Evolutionary conservation across 2,888 invertebrate genomes (phyloP).

Genomic region (Tetanocera ferruginea): DNA sequence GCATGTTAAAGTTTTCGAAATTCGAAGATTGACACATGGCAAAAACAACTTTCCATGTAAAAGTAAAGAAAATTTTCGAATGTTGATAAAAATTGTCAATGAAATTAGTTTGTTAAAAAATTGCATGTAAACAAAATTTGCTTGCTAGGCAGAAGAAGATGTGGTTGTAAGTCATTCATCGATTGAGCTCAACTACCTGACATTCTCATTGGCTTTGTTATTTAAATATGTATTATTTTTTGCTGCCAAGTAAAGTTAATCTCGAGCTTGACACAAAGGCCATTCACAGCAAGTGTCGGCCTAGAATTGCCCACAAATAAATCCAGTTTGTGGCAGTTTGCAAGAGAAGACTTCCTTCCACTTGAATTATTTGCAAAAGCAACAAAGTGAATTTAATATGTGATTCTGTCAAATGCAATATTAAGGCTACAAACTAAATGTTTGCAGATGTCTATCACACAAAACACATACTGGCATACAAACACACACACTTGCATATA

Average conservation of each 20-base stretch:
- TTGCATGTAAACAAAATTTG: background rate
- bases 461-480: background rate
- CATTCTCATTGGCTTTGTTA: no score
- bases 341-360: background rate
- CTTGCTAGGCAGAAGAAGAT: background rate
- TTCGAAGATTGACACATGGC: background rate
- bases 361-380: constrained; percentile 12
- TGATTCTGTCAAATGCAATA: constrained; percentile 13
- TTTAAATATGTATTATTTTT: no score
- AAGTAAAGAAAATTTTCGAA: background rate
- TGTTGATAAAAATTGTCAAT: background rate
- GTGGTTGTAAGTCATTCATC: no score
- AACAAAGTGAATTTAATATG: constrained; percentile 33
- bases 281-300: background rate
- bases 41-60: background rate
- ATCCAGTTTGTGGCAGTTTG: background rate
- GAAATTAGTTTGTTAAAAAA: background rate
- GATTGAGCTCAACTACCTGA: no score
- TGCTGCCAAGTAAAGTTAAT: no score
- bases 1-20: background rate
- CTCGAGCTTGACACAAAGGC: background rate
- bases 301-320: constrained; percentile 1
- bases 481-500: background rate
- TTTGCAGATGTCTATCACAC: background rate
- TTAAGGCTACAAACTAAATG: constrained; percentile 25